Evolutionary conservation across 1,140 invertebrate species (phyloP).

Genomic region (Glossosoma conforme): DNA sequence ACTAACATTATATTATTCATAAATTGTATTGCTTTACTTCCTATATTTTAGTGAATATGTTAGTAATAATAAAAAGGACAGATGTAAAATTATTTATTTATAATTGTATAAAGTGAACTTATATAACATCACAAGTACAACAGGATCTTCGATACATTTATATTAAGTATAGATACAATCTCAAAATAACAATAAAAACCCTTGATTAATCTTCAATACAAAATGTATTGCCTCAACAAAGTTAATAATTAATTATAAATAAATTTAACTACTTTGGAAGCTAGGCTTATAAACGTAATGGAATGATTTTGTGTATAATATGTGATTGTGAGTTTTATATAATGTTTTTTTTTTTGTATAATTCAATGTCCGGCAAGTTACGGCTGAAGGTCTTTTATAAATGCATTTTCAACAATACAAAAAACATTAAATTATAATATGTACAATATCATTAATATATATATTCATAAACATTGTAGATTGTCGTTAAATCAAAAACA

Average conservation of each 20-base stretch:
- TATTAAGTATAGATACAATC: constrained; percentile 18
- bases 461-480: constrained; percentile 15
- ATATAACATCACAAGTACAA: constrained; percentile 18
- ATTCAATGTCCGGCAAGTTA: constrained; percentile 9
- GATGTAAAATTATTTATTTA: constrained; percentile 16
- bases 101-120: constrained; percentile 20
- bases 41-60: too few species aligned
- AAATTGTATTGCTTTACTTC: too few species aligned
- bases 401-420: not conserved
- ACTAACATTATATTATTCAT: too few species aligned
- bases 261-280: too few species aligned
- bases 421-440: too few species aligned
- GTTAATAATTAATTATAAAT: not conserved
- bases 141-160: constrained; percentile 12
- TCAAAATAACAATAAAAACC: not conserved
- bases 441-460: too few species aligned
- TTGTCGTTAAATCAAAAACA: constrained; percentile 11
- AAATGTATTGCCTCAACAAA: not conserved
- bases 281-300: too few species aligned
- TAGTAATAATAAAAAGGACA: too few species aligned
- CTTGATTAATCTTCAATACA: not conserved
- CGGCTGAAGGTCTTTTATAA: constrained; percentile 5
- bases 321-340: too few species aligned
- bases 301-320: too few species aligned
- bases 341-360: too few species aligned